Evolutionary conservation across 1,140 invertebrate genomes (phyloP).

Genomic region (Orchestia grillus): DNA sequence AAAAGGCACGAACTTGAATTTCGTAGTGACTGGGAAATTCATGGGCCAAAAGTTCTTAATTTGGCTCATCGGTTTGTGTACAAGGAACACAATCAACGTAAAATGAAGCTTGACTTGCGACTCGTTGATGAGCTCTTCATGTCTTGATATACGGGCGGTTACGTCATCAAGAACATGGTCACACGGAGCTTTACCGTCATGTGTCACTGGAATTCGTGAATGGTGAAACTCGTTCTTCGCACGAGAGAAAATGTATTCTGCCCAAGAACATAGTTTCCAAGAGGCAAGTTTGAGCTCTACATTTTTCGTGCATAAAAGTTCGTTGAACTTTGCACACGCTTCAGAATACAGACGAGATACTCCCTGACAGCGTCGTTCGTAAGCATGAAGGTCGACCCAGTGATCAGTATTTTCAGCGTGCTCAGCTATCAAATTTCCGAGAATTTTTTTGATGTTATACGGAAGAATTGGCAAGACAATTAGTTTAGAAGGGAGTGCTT

Average conservation of each 20-base stretch:
- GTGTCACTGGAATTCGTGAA: background rate
- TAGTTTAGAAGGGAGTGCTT: background rate
- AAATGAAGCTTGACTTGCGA: background rate
- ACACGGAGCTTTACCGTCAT: background rate
- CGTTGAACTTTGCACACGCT: slow-evolving; percentile 11
- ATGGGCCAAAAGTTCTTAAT: background rate
- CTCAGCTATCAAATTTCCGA: background rate
- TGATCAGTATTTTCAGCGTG: background rate
- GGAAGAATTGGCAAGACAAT: background rate
- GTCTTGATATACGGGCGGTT: background rate
- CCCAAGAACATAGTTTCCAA: background rate
- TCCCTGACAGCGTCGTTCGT: background rate
- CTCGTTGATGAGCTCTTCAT: background rate
- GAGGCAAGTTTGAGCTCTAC: background rate
- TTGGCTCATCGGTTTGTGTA: background rate
- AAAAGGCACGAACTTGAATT: background rate
- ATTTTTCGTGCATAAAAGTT: background rate
- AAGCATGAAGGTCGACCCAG: background rate
- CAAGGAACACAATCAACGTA: background rate
- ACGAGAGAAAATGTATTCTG: background rate
- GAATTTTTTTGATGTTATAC: background rate
- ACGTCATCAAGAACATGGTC: background rate
- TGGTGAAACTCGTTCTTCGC: background rate
- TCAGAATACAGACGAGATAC: background rate
- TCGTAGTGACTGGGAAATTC: background rate